Evolutionary conservation across 2,888 invertebrate species (phyloP).

Genomic region (Cerastis leucographa): DNA sequence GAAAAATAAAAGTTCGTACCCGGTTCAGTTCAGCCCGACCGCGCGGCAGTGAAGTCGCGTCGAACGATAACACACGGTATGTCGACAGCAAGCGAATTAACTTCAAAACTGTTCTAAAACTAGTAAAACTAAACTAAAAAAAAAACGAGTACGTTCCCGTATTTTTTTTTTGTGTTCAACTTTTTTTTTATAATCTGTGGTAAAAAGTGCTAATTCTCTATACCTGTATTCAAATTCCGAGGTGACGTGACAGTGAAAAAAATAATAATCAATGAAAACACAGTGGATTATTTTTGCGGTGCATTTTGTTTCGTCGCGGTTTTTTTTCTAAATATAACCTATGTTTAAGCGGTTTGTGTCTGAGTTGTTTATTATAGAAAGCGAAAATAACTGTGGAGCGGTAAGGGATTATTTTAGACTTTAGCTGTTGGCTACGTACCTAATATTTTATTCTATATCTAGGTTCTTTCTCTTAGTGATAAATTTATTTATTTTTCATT

Average conservation of each 20-base stretch:
- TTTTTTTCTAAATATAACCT: conserved; percentile 61
- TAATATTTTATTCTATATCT: conserved; percentile 69
- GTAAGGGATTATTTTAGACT: conserved; percentile 85
- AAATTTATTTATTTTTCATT: conserved; percentile 33
- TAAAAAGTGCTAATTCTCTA: conserved; percentile 44
- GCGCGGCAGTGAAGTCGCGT: conserved; percentile 78
- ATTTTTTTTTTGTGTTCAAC: conserved; percentile 31
- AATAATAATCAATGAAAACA: conserved; percentile 47
- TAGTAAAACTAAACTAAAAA: conserved; percentile 27
- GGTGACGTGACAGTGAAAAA: conserved; percentile 69
- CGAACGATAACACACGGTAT: conserved; percentile 79
- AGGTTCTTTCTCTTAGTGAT: conserved; percentile 54
- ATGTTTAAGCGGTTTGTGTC: conserved; percentile 78
- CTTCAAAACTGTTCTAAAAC: conserved; percentile 55
- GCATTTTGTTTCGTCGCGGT: conserved; percentile 73
- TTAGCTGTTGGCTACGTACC: conserved; percentile 73
- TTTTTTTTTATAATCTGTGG: conserved; percentile 45
- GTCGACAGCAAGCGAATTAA: conserved; percentile 74
- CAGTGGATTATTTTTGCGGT: conserved; percentile 69
- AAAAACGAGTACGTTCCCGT: conserved; percentile 52
- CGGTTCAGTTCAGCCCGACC: conserved; percentile 79
- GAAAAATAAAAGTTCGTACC: conserved; percentile 81
- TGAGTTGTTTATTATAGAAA: conserved; percentile 82
- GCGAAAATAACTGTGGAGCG: conserved; percentile 84
- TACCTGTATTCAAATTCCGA: conserved; percentile 59